Evolutionary conservation across 2,113 vertebrate genomes (phyloP), one percentile per base, ranked within the genome.

Genomic region (Cyanoramphus novaezelandiae): DNA sequence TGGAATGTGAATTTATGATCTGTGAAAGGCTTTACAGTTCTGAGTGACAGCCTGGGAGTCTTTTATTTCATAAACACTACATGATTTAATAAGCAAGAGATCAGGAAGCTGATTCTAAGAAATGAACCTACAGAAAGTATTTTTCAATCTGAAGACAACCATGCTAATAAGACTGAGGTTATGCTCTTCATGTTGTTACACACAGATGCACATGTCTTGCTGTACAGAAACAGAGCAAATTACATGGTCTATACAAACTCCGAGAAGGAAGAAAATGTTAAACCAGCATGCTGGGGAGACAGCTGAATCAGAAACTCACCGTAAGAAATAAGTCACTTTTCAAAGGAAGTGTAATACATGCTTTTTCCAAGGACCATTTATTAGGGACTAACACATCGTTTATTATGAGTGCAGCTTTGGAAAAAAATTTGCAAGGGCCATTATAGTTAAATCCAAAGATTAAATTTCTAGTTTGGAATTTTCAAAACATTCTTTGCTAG

Each of bases 1-100:
- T 86, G 86, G 83, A 94, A 97, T 93, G 91, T 86, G 71, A 95
- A 97, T 97, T 97, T 97, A 97, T 78, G 67, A 74, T n/a, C 95
- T 96, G 95, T 0, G 29, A 97, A 97, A 96, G 67, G 60, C 78
- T 96, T 95, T 90, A 93, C 75, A 80, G 52, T 39, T 90, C 87
- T 97, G 92, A 97, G 90, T 96, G 96, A 95, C 93, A 89, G 94
- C 82, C 67, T 49, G 59, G 49, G 82, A 97, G 87, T 53, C 71
- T 87, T 92, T 90, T 74, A 88, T 87, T 96, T 93, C 64, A 81
- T 68, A 94, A 93, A 88, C 88, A 85, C 65, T 35, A 57, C 76
- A 88, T 85, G 86, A 92, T 88, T 96, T 95, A 96, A 92, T 90
- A 92, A 93, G 74, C 72, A 90, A 82, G 87, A 93, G 88, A 90